Base-by-base conservation (phyloP, 30 jellyfish, hydroid and myxozoan genomes). In the Hydra vulgaris region DNA sequence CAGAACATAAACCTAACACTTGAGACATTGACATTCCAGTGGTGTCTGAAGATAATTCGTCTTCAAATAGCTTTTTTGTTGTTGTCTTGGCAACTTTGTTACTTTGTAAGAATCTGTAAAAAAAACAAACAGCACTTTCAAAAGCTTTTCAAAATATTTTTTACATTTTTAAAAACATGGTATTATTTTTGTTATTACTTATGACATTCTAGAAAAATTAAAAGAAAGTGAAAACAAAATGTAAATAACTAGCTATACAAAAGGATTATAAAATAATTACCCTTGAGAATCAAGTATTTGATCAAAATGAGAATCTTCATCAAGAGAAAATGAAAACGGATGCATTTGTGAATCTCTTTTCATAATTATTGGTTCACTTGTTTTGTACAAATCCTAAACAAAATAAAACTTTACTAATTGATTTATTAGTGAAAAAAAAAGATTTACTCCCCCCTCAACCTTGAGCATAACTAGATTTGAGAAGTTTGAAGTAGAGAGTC, bases 201-300 rank as follows among this genome's bases (percentile, higher is more conserved):
- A n/a, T n/a, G n/a, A n/a, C n/a, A n/a, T n/a, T n/a, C n/a, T n/a
- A n/a, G n/a, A 18, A 24, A n/a, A 5, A 20, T 15, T 24, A 21
- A 25, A 25, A n/a, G n/a, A n/a, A n/a, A n/a, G n/a, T n/a, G n/a
- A n/a, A n/a, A n/a, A n/a, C n/a, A n/a, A n/a, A n/a, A n/a, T n/a
- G n/a, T n/a, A n/a, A n/a, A n/a, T n/a, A 25, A 53, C 0, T 25
- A 8, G 75, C 53, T 18, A 0, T 21, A 26, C 40, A 7, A 12
- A 40, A 21, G 18, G 1, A 66, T 53, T 20, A 0, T n/a, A 7
- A 23, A 19, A 20, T 24, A n/a, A 94, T 0, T 83, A 88, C 96
- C 96, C 96, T 79, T 88, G 96, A 7, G 89, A 73, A 69, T 89
- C 95, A 0, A 85, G 89, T 53, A 86, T 78, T 68, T 89, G 95